Evolutionary conservation across 1,140 invertebrate genomes (phyloP), one percentile per base, ranked within the genome.

Genomic region (Pseudobourletiella spinata): DNA sequence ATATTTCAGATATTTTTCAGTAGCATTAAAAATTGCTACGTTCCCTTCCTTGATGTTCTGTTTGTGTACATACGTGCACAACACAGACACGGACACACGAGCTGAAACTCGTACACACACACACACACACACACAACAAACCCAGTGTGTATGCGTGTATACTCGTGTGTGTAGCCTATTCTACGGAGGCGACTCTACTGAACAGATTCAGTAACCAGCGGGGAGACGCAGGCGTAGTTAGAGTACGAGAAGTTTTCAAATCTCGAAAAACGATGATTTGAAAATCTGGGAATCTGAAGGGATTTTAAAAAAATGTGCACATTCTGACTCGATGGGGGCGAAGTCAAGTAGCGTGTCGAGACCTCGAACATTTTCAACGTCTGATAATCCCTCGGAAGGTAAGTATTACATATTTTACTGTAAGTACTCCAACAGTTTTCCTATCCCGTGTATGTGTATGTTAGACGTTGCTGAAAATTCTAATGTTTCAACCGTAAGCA

Each of bases 291-390:
- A 39, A 39, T 11, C 32, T 39, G 32, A 8, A 39, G n/a, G 32
- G 32, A 39, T 39, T 39, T n/a, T 39, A 39, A 39, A n/a, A n/a
- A n/a, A 39, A 39, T 39, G 32, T 39, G 8, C n/a, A 39, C 32
- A 39, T n/a, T 11, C n/a, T 39, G n/a, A 39, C 32, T 48, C 46
- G 11, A 48, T 52, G 50, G 50, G 50, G 11, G 50, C 11, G 11
- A 52, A 52, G 11, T 52, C 50, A 22, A 22, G 11, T 22, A 52
- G 50, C 22, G 50, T 52, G 6, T 14, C 28, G 20, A 55, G 52
- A 55, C 52, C 52, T 35, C 6, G 52, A 11, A 55, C 52, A 11
- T 55, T 55, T 55, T 55, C 52, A 6, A 55, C 52, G 30, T 55
- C 52, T 14, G 52, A 55, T 18, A 55, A 32, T 55, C 14, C 28